A percentile compares a stretch with the other conserved stretches of the same genome.
Conservation (phyloP, 2,888 invertebrate genomes). For the Sphaerophoria rueppellii region DNA sequence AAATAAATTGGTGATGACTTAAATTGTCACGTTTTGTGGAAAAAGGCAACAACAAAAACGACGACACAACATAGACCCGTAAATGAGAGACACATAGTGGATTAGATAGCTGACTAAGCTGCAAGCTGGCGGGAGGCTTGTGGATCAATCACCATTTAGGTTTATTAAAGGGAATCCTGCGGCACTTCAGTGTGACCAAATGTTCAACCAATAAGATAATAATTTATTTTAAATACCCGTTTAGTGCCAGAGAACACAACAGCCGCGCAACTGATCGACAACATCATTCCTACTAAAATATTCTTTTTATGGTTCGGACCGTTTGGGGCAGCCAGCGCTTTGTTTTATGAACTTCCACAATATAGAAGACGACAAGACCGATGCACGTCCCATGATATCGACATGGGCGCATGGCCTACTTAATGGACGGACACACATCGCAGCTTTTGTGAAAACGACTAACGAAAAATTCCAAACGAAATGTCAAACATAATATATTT, state of each 20-base stretch:
- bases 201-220: conserved; percentile 42
- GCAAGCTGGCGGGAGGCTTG: conserved; percentile 39
- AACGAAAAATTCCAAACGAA: conserved; percentile 37
- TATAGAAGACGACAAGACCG: not conserved
- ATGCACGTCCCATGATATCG: conserved; percentile 6
- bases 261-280: conserved; percentile 46
- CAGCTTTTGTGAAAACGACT: conserved; percentile 44
- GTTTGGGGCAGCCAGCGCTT: conserved; percentile 3
- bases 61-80: conserved; percentile 37
- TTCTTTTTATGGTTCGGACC: conserved; percentile 11
- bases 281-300: conserved; percentile 56
- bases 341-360: not conserved
- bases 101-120: not conserved
- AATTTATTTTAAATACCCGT: conserved; percentile 70
- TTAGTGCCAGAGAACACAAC: conserved; percentile 67
- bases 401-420: too few species aligned
- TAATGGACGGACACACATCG: conserved; percentile 8
- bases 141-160: conserved; percentile 65
- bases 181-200: conserved; percentile 44
- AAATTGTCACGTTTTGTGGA: conserved; percentile 70
- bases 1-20: conserved; percentile 69
- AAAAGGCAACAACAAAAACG: too few species aligned
- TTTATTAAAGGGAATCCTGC: conserved; percentile 59
- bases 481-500: conserved; percentile 33
- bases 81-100: conserved; percentile 28